These are phyloP conservation scores for Himalopsyche kuldschensis DNA, from an alignment of 2,888 invertebrate species.

Conservation along the genomic window DNA sequence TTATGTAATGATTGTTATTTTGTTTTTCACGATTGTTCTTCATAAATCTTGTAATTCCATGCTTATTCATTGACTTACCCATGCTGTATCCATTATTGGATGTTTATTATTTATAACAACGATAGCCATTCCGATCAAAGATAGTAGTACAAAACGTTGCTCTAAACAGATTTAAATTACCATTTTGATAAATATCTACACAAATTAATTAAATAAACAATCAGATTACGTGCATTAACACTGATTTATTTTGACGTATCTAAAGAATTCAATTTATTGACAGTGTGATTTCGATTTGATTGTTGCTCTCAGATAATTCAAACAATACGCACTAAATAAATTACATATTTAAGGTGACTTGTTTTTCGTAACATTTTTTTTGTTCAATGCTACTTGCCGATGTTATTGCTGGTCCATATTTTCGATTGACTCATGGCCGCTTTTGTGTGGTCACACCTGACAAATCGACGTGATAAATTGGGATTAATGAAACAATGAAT, in stretches of 20 bases:
- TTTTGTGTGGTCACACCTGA: background rate
- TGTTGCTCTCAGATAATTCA: background rate
- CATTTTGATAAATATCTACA: background rate
- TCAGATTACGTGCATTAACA: background rate
- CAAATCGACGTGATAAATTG: background rate
- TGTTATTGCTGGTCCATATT: background rate
- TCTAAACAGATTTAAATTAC: background rate
- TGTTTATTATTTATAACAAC: background rate
- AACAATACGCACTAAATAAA: background rate
- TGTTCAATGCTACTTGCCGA: background rate
- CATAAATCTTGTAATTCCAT: background rate
- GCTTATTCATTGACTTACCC: background rate
- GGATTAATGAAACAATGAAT: background rate
- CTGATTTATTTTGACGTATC: constrained; percentile 4
- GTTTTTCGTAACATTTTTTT: background rate
- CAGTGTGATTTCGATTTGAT: background rate
- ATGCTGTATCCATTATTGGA: background rate
- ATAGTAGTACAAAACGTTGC: background rate
- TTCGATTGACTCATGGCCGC: background rate
- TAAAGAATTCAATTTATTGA: constrained; percentile 3
- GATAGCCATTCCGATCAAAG: background rate
- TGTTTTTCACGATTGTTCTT: too few relatives aligned
- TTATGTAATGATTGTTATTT: too few relatives aligned
- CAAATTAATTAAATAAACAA: constrained; percentile 7
- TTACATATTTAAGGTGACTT: background rate